Base-by-base conservation (phyloP, 2,797 vertebrate species). In the Argentina silus region DNA sequence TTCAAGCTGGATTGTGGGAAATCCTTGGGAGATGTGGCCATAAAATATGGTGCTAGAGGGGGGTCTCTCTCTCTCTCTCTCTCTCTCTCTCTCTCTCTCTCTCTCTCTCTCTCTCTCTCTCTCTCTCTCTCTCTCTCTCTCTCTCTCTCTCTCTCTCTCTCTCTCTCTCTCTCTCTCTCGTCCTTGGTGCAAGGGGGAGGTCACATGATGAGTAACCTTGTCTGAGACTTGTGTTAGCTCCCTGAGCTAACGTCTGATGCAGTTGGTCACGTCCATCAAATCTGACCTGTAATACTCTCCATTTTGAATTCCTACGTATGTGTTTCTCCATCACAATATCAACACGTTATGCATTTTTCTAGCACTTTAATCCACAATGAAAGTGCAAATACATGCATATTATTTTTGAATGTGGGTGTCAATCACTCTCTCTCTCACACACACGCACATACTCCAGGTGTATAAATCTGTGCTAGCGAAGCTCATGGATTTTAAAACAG, bases 1-100 rank as follows among this genome's bases (percentile, higher is more conserved):
- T 76, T 77, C 59, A 50, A 81, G 76, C 75, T 68, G 74, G 78
- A 85, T 79, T 89, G 90, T 92, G 90, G 87, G 88, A 92, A 92
- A 87, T 88, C 85, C 77, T 85, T 84, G 84, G 83, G 78, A 86
- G 85, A 86, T 76, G 78, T 71, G 88, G 85, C 76, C 78, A 74
- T 57, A 10, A 7, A 15, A 19, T 50, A 55, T 15, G 14, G 19
- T 14, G 42, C 27, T 45, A 73, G 19, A 75, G 70, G 21, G 70
- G 21, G 14, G 17, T 77, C 74, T 74, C 50, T 21, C 55, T 55
- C 51, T 53, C 10, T 10, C 8, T 23, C 44, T 67, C 71, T 60
- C 61, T 53, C 45, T 53, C 8, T 7, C 69, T 76, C 71, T 27
- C 63, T 82, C 70, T 47, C 48, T 55, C 74, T 72, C 75, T 55